Base-by-base conservation (phyloP, 1,140 invertebrate genomes). In the Conus ventricosus region DNA sequence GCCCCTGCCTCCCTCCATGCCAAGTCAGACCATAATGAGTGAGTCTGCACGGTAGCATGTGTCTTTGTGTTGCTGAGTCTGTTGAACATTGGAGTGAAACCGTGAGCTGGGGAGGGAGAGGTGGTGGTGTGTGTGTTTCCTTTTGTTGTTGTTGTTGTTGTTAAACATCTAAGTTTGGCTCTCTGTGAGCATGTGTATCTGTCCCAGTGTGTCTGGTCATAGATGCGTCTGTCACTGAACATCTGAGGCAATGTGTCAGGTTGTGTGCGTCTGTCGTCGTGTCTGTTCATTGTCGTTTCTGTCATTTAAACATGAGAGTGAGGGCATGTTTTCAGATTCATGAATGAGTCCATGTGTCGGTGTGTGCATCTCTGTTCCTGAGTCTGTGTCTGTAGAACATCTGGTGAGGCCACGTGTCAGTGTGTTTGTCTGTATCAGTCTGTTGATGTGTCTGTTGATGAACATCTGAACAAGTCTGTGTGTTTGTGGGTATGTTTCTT, bases 1-100 rank as follows among this genome's bases (percentile, higher is more conserved):
- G 83, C 91, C 91, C 6, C 76, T 90, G 25, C 91, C 91, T 20
- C 89, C 91, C 13, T 90, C 91, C 15, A 63, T 91, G 63, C 91
- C 90, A 15, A 91, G 87, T 78, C 90, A 91, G 78, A 25, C 88
- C n/a, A 78, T 91, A 60, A 80, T 91, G 80, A 88, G 90, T 90
- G 87, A 27, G 88, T 87, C 27, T 39, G n/a, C n/a, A 10, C 15
- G 63, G 51, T 67, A 27, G n/a, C 27, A 67, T 81, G 20, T 27
- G 20, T 71, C 15, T 75, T 17, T 53, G 1, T 75, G 7, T 53
- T 75, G 39, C 20, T 71, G 63, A 39, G 53, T 71, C 10, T 53
- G 39, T 39, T 39, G 39, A 39, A 39, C 39, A 39, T 39, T 39
- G 39, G 39, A 39, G 39, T 39, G 39, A 39, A 39, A 39, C 0